Evolutionary conservation across 2,113 vertebrate species (phyloP), one percentile per base, ranked within the genome.

Genomic region (Diglossa brunneiventris): DNA sequence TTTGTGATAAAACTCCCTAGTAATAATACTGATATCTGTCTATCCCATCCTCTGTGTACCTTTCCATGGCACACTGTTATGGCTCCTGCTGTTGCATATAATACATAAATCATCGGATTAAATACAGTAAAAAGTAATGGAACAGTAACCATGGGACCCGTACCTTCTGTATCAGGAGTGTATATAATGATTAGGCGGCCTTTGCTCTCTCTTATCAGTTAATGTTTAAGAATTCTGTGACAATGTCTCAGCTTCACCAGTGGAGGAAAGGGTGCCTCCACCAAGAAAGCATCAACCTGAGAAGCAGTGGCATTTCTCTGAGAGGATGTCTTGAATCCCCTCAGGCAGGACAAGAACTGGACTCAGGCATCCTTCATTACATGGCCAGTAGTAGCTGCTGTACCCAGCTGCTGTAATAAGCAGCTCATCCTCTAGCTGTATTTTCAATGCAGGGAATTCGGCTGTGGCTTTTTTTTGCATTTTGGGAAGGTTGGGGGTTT

Each of bases 171-270:
- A 33, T 86, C 72, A 52, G 63, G 59, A 87, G 64, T 19, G 24
- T 81, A 64, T 61, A n/a, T 83, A 73, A 63, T 35, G 59, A 69
- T 94, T 69, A 80, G 68, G 17, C 55, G 89, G 80, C 41, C 67
- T 86, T 94, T 92, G 58, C 53, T 89, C 21, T 72, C 30, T 68
- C 63, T 83, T 68, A 55, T 13, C 76, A 73, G 76, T 80, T 92
- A 72, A 68, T 35, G n/a, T 86, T 79, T 64, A 83, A 94, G 87
- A 89, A 80, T 89, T 83, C 46, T 46, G 44, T 86, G 62, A 39
- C 72, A 76, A n/a, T 68, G 44, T 53, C 49, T 86, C 41, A 63
- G 6, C 47, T 70, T 67, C 52, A 58, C 3, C 15, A 53, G 50
- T 49, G 63, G 16, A 83, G 58, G 44, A 84, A 55, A 52, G 77